A percentile compares a stretch with the other conserved stretches of the same genome.
These are phyloP conservation scores for Clarias gariepinus DNA, from an alignment of 2,113 vertebrate genomes.

Conservation along the genomic window DNA sequence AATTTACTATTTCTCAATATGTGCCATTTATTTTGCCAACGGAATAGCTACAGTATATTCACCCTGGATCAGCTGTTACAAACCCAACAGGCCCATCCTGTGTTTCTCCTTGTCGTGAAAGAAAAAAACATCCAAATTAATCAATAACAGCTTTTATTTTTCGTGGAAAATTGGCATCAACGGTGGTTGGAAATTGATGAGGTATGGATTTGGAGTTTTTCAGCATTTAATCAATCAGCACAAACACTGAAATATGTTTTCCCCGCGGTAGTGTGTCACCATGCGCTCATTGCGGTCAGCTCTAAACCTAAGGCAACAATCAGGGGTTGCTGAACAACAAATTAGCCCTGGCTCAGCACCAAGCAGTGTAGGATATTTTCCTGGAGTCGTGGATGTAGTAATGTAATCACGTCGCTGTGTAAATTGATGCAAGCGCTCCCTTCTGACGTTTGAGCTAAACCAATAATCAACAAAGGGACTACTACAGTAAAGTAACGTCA, in stretches of 20 bases:
- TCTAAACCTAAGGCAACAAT: constrained; percentile 35
- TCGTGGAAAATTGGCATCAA: constrained; percentile 12
- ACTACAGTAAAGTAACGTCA: neutral
- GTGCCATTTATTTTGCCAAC: neutral
- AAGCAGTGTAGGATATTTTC: constrained; percentile 24
- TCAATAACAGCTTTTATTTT: constrained; percentile 13
- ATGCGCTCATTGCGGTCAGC: constrained; percentile 29
- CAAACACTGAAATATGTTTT: constrained; percentile 21
- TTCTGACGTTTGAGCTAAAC: constrained; percentile 1
- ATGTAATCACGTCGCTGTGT: constrained; percentile 16
- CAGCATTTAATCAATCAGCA: constrained; percentile 40
- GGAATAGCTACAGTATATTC: neutral
- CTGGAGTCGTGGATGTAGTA: constrained; percentile 15
- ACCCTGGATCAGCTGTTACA: neutral
- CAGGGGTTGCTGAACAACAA: constrained; percentile 29
- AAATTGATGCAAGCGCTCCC: neutral
- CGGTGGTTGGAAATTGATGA: constrained; percentile 26
- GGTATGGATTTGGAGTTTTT: constrained; percentile 32
- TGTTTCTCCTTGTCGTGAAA: neutral
- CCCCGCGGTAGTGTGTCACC: neutral
- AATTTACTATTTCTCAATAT: neutral
- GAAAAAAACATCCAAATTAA: neutral
- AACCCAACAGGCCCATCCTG: neutral
- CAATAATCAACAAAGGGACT: neutral
- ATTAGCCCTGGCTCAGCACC: constrained; percentile 14